Evolutionary conservation across 30 jellyfish, hydroid and myxozoan species (phyloP).

Genomic region (Cassiopea andromeda): DNA sequence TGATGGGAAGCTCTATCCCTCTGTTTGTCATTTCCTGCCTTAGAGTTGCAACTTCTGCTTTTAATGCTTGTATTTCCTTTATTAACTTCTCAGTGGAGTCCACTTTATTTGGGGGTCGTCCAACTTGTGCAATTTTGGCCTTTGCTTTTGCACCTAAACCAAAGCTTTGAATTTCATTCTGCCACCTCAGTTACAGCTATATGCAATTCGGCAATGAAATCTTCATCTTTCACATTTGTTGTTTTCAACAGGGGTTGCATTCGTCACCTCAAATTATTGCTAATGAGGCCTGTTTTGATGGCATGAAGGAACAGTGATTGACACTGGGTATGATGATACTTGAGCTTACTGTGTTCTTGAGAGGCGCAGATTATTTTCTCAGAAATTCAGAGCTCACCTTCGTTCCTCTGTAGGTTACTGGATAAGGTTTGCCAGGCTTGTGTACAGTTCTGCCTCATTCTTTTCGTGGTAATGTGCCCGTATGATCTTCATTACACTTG

Average conservation of each 20-base stretch:
- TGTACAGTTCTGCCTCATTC: not conserved
- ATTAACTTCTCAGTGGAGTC: slow-evolving; percentile 9
- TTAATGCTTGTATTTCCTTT: slow-evolving; percentile 19
- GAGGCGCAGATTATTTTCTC: not conserved
- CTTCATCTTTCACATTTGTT: slow-evolving; percentile 10
- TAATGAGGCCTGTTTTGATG: slow-evolving; percentile 22
- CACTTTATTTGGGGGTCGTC: slow-evolving; percentile 10
- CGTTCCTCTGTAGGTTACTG: slow-evolving; percentile 19
- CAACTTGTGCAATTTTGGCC: slow-evolving; percentile 27
- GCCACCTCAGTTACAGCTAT: slow-evolving; percentile 46
- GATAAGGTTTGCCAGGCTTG: slow-evolving; percentile 19
- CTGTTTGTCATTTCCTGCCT: slow-evolving; percentile 15
- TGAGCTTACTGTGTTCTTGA: slow-evolving; percentile 25
- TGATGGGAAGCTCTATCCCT: not conserved
- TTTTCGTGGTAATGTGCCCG: slow-evolving; percentile 33
- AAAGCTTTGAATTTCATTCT: slow-evolving; percentile 19
- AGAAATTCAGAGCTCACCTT: slow-evolving; percentile 12
- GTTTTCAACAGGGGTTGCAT: slow-evolving; percentile 31
- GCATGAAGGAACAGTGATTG: slow-evolving; percentile 59
- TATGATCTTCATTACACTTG: slow-evolving; percentile 17
- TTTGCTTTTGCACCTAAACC: slow-evolving; percentile 22
- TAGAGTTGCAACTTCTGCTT: slow-evolving; percentile 8
- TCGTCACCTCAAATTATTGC: slow-evolving; percentile 28
- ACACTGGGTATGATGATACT: slow-evolving; percentile 21
- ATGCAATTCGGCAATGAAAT: slow-evolving; percentile 8